Conservation (phyloP, 2,888 invertebrate genomes). For the Pachymerium ferrugineum region DNA sequence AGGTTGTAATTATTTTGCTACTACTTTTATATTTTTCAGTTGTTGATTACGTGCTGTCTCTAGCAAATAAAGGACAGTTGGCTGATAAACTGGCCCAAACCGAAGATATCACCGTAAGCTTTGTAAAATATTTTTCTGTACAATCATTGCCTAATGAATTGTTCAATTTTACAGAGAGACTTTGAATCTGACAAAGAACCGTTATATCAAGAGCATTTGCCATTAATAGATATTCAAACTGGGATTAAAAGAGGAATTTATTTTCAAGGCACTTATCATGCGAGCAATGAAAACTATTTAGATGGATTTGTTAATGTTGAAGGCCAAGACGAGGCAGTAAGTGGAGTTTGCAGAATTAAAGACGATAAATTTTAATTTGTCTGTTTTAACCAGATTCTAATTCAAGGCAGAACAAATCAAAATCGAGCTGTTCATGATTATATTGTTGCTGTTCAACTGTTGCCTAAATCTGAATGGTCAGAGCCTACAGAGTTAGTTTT, state of each 20-base stretch:
- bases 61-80: not conserved
- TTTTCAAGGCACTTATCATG: constrained; percentile 63
- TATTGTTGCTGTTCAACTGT: constrained; percentile 79
- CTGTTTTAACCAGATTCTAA: constrained; percentile 52
- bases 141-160: not conserved
- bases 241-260: constrained; percentile 72
- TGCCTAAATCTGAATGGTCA: constrained; percentile 85
- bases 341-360: constrained; percentile 41
- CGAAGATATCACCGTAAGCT: not conserved
- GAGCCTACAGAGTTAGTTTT: constrained; percentile 66
- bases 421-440: constrained; percentile 95
- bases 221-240: constrained; percentile 66
- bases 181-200: constrained; percentile 58
- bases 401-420: constrained; percentile 77
- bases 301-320: constrained; percentile 83
- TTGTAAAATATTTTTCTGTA: too few species aligned
- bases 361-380: constrained; percentile 4
- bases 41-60: not conserved
- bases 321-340: constrained; percentile 70
- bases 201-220: constrained; percentile 77
- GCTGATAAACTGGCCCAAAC: not conserved
- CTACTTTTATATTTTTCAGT: not conserved
- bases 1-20: not conserved
- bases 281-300: constrained; percentile 87
- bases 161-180: not conserved